phyloP scores from a whole-genome alignment of 2,113 vertebrate genomes.

The Tapirus terrestris region DNA sequence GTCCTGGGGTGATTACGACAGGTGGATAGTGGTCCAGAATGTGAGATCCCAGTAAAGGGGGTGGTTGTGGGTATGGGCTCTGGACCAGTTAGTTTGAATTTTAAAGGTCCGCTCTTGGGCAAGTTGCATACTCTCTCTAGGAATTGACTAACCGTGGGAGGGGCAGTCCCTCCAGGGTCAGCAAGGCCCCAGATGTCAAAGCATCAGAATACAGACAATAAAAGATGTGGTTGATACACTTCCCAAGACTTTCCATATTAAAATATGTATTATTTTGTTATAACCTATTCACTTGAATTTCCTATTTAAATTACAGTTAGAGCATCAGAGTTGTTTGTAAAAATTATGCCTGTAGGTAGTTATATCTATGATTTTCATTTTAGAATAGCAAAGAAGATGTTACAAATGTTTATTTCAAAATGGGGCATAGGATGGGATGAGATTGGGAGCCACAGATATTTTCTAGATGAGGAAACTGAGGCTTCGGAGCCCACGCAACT shows the following conservation, averaged over 20 bases:
- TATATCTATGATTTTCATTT: not conserved
- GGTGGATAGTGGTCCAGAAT: not conserved
- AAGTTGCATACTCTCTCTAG: not conserved
- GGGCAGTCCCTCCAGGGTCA: not conserved
- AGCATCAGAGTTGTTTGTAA: not conserved
- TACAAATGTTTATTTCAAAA: not conserved
- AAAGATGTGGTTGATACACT: not conserved
- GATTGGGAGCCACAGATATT: not conserved
- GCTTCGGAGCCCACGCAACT: not conserved
- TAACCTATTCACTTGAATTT: not conserved
- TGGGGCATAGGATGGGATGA: not conserved
- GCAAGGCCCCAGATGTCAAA: not conserved
- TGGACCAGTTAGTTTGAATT: not conserved
- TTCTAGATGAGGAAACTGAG: not conserved
- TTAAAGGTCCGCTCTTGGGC: not conserved
- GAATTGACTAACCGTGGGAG: not conserved
- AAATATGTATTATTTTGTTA: not conserved
- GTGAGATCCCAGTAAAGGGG: not conserved
- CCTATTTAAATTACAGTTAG: not conserved
- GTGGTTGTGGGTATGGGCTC: not conserved
- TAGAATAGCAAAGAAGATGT: not conserved
- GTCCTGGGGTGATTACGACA: not conserved
- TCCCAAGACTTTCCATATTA: not conserved
- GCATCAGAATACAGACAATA: not conserved
- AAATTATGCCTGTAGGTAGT: not conserved